Evolutionary conservation across 2,797 vertebrate genomes (phyloP).

Genomic region (Mus minutoides): DNA sequence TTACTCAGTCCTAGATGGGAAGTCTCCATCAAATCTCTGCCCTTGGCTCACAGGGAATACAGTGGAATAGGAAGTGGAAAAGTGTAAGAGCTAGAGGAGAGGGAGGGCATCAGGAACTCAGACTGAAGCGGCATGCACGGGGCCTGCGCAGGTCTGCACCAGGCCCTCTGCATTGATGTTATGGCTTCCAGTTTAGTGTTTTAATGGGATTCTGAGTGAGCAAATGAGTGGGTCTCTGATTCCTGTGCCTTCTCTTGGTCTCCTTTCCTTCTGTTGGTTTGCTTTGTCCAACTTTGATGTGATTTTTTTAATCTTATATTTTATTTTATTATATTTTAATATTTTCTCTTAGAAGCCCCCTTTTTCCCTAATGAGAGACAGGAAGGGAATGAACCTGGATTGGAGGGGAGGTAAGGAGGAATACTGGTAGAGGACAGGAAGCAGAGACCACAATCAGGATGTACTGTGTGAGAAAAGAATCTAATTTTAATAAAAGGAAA

Average conservation of each 20-base stretch:
- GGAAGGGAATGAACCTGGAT: neutral
- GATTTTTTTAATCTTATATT: neutral
- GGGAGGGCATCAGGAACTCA: too few species aligned
- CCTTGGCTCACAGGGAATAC: neutral
- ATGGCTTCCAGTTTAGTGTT: neutral
- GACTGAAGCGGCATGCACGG: neutral
- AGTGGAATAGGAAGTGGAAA: neutral
- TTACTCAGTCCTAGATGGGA: neutral
- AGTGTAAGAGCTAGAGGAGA: neutral
- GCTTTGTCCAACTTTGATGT: neutral
- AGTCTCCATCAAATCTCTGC: neutral
- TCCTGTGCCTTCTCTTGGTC: neutral
- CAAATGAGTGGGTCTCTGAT: neutral
- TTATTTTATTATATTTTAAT: neutral
- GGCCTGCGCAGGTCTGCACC: neutral
- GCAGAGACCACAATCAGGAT: neutral
- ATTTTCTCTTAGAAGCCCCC: neutral
- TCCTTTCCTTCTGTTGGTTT: neutral
- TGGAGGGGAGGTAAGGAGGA: neutral
- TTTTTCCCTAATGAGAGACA: neutral
- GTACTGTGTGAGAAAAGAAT: neutral
- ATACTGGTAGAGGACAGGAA: neutral
- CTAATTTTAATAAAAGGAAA: neutral
- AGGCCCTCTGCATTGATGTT: neutral
- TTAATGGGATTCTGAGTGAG: too few species aligned